Evolutionary conservation across 2,888 invertebrate genomes (phyloP), one percentile per base, ranked within the genome.

Genomic region (Ferdinandea cuprea): DNA sequence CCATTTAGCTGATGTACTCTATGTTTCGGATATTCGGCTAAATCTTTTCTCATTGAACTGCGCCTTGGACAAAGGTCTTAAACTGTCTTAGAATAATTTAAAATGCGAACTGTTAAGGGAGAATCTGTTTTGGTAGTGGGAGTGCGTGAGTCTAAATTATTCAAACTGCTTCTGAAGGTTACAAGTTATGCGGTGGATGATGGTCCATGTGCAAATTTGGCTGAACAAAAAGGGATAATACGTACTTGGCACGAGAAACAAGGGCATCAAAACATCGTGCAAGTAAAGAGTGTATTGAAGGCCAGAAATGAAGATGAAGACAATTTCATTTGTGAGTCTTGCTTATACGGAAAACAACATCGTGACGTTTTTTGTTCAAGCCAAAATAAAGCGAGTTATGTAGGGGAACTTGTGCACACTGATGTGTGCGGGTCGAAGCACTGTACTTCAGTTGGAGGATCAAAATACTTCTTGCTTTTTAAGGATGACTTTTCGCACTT

Each of bases 351-450:
- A 19, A 87, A 87, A 56, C 85, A 86, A 30, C 85, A 86, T 59
- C 76, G 85, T 19, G 42, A 50, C 32, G 54, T 74, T 48, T 86
- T 87, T 72, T 32, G 48, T n/a, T 9, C 65, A 42, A 80, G 77
- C 44, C 59, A 66, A 44, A 80, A 68, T 25, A 83, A 76, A 68
- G 72, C 85, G 30, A 85, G 46, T 19, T 56, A 54, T 7, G 11
- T 52, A 46, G 85, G 77, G 7, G 73, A 85, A 32, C 42, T 87
- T 30, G 73, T 87, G 13, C 86, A 87, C 61, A 73, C 85, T 15
- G 86, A 87, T 66, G n/a, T 87, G 25, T 85, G 85, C 40, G 86
- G 85, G 0, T 74, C 85, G 1, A 85, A 86, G 77, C 78, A 85
- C n/a, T 69, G 58, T 9, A 59, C 46, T 9, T 86, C 86, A 42